These are phyloP conservation scores for Distichodus sexfasciatus DNA, from an alignment of 2,797 vertebrate genomes.

Conservation along the genomic window DNA sequence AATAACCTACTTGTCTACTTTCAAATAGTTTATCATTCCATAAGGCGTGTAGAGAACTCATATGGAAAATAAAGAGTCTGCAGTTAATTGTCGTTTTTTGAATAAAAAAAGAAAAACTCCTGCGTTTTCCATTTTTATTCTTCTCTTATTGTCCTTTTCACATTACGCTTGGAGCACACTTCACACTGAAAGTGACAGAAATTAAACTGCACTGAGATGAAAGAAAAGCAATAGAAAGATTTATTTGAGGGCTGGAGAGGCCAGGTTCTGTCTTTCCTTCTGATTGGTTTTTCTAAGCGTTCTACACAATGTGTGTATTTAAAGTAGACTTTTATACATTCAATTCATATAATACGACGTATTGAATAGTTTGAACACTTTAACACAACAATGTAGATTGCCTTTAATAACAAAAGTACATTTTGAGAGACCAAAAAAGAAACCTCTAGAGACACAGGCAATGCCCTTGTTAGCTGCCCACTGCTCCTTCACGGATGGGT, in stretches of 20 bases:
- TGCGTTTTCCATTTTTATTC: too few species aligned
- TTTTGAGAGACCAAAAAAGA: too few species aligned
- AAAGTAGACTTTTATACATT: too few species aligned
- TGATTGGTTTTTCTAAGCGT: constrained; percentile 41
- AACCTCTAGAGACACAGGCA: too few species aligned
- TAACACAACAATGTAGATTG: too few species aligned
- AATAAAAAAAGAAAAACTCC: constrained; percentile 36
- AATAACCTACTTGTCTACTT: neutral
- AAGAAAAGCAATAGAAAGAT: constrained; percentile 32
- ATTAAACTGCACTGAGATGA: constrained; percentile 49
- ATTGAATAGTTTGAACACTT: too few species aligned
- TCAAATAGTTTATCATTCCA: neutral
- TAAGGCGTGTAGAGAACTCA: neutral
- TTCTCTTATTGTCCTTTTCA: constrained; percentile 38
- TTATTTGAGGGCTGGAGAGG: constrained; percentile 30
- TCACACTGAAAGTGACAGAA: constrained; percentile 40
- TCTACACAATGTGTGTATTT: too few species aligned
- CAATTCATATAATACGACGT: too few species aligned
- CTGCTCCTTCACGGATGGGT: too few species aligned
- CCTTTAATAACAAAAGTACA: too few species aligned
- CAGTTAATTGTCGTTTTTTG: constrained; percentile 16
- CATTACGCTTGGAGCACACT: constrained; percentile 35
- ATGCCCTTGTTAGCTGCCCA: too few species aligned
- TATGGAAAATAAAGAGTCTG: too few species aligned
- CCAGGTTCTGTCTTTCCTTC: constrained; percentile 17